These are phyloP conservation scores for Lytechinus pictus DNA, from an alignment of 35 echinoderm and acorn worm genomes.

Conservation along the genomic window DNA sequence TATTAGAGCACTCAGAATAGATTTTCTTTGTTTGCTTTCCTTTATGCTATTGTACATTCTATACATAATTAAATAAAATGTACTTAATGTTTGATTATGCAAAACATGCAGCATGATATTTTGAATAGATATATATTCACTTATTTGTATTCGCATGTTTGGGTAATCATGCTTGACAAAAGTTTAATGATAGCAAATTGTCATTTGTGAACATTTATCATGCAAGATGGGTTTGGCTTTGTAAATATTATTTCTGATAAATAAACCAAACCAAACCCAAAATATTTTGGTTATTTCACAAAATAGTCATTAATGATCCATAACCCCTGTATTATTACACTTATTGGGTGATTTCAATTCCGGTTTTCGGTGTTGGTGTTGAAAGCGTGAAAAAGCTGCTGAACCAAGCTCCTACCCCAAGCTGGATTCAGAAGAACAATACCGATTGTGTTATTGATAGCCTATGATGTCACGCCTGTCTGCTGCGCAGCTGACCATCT, in stretches of 20 bases:
- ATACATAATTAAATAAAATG: background rate
- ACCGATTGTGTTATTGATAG: too few relatives aligned
- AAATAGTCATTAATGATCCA: too few relatives aligned
- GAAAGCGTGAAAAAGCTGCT: too few relatives aligned
- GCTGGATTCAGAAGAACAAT: too few relatives aligned
- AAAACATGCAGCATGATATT: background rate
- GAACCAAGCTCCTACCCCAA: too few relatives aligned
- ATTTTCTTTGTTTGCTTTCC: background rate
- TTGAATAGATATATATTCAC: background rate
- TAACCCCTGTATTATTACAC: too few relatives aligned
- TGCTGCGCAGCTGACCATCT: too few relatives aligned
- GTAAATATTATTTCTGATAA: background rate
- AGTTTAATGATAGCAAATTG: background rate
- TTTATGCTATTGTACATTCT: background rate
- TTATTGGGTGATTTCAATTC: too few relatives aligned
- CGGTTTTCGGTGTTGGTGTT: too few relatives aligned
- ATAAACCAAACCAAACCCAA: background rate
- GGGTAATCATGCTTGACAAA: background rate
- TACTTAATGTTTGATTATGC: background rate
- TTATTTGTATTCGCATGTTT: background rate
- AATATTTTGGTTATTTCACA: background rate
- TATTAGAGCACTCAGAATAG: too few relatives aligned
- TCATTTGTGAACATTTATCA: background rate
- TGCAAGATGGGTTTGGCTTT: background rate
- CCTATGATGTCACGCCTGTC: too few relatives aligned